These are phyloP conservation scores for Tenodera sinensis DNA, from an alignment of 2,888 invertebrate species.

Conservation along the genomic window DNA sequence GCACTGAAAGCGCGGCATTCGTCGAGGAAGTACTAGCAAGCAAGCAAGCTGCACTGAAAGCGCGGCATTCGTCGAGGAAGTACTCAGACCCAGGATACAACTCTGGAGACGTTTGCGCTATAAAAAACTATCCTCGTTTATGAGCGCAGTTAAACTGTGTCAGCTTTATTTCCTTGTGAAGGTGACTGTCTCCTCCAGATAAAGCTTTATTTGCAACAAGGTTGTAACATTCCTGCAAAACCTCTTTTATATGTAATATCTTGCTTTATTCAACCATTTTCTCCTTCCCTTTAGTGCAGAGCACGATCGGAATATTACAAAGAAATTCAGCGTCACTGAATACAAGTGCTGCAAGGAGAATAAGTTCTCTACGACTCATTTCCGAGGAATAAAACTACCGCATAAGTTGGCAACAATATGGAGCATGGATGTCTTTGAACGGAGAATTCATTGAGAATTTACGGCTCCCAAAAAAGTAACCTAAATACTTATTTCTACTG, in stretches of 20 bases:
- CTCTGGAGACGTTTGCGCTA: no score
- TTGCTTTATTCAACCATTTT: not conserved
- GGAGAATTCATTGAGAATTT: not conserved
- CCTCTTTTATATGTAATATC: not conserved
- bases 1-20: no score
- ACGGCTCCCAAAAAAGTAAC: not conserved
- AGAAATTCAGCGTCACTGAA: not conserved
- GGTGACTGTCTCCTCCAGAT: not conserved
- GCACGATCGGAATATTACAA: not conserved
- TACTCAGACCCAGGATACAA: no score
- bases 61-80: no score
- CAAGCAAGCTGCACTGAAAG: no score
- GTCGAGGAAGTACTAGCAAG: no score
- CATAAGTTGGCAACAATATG: not conserved
- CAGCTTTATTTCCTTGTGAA: no score
- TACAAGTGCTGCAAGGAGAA: not conserved
- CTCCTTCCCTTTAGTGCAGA: not conserved
- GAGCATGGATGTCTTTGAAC: not conserved
- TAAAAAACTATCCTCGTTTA: no score
- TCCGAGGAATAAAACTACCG: not conserved
- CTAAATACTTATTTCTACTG: no score
- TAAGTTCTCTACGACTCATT: not conserved
- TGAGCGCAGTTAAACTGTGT: no score
- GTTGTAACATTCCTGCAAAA: not conserved
- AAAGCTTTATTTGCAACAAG: not conserved